Percentiles rank a stretch among this genome's conserved stretches.
phyloP scores from a whole-genome alignment of 1,140 invertebrate genomes.

The Pissodes strobi region DNA sequence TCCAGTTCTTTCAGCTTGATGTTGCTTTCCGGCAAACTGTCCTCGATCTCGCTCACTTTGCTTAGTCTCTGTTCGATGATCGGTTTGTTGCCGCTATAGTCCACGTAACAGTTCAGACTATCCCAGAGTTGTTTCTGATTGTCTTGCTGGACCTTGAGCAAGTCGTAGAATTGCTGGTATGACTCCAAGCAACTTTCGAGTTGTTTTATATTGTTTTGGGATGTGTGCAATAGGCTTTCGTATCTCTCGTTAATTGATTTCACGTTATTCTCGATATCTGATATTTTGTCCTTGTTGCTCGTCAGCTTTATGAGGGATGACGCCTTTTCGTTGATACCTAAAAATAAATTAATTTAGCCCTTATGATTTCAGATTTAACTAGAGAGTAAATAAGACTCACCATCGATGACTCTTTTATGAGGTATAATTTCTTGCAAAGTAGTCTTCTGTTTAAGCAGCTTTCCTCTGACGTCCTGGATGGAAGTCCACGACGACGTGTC shows the following conservation, averaged over 20 bases:
- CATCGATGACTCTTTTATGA: conserved; percentile 88
- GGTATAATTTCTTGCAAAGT: conserved; percentile 86
- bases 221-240: conserved; percentile 66
- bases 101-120: conserved; percentile 73
- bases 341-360: conserved; percentile 13
- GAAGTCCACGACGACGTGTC: conserved; percentile 74
- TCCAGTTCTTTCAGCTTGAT: conserved; percentile 71
- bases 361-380: background rate
- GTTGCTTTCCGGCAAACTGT: conserved; percentile 74
- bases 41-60: conserved; percentile 78
- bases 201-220: conserved; percentile 67
- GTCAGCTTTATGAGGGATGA: conserved; percentile 66
- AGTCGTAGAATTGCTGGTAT: conserved; percentile 81
- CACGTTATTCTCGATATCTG: conserved; percentile 69
- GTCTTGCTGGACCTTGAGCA: conserved; percentile 83
- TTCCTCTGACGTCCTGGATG: conserved; percentile 84
- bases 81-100: conserved; percentile 81
- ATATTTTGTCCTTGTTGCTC: conserved; percentile 64
- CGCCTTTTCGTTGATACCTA: conserved; percentile 80
- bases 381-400: conserved; percentile 46
- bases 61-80: conserved; percentile 71
- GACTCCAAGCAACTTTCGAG: conserved; percentile 76
- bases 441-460: conserved; percentile 85
- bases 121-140: conserved; percentile 89
- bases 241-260: conserved; percentile 75